A percentile compares a stretch with the other conserved stretches of the same genome.
phyloP scores from a whole-genome alignment of 2,888 invertebrate genomes.

The Drosophila maculinotata region DNA sequence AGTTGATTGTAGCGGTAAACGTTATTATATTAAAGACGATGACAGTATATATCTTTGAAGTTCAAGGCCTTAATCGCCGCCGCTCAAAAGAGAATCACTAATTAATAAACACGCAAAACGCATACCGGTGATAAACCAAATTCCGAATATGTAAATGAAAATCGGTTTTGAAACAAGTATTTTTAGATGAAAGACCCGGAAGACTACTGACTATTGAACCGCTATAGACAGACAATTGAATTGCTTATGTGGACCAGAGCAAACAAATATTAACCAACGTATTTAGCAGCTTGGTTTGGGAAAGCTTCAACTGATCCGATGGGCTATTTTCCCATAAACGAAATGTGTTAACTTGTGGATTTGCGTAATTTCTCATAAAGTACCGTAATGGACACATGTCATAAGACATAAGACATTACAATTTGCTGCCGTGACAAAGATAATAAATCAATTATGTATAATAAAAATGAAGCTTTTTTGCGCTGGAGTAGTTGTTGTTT shows the following conservation, averaged over 20 bases:
- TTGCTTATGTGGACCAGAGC: constrained; percentile 23
- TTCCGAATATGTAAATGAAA: constrained; percentile 58
- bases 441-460: constrained; percentile 69
- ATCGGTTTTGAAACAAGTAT: constrained; percentile 50
- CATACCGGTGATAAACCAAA: constrained; percentile 41
- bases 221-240: constrained; percentile 41
- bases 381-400: constrained; percentile 46
- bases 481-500: constrained; percentile 15
- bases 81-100: constrained; percentile 59
- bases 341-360: constrained; percentile 62
- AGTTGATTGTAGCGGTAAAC: constrained; percentile 49
- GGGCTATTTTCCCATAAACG: constrained; percentile 50
- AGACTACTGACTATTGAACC: constrained; percentile 28
- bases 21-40: constrained; percentile 18
- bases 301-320: constrained; percentile 48
- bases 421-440: constrained; percentile 61
- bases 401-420: constrained; percentile 44
- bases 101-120: constrained; percentile 34
- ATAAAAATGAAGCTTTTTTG: constrained; percentile 47
- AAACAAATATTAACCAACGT: constrained; percentile 54
- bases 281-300: constrained; percentile 49
- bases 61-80: constrained; percentile 54
- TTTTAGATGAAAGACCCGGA: constrained; percentile 62
- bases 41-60: constrained; percentile 53
- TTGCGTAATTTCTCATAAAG: constrained; percentile 59